phyloP scores from a whole-genome alignment of 2,888 invertebrate species.

The Meteorus cinctellus region DNA sequence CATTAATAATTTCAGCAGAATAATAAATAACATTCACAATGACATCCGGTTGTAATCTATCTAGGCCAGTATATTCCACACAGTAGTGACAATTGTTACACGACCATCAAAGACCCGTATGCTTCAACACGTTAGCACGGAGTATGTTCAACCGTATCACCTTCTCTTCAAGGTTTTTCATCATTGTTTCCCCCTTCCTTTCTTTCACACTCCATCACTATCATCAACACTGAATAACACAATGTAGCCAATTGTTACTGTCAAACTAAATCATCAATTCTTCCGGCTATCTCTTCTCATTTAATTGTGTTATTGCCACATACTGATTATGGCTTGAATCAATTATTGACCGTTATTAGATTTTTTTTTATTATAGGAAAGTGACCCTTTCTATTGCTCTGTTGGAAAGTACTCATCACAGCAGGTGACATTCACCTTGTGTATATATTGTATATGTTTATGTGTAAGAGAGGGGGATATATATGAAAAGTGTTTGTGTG shows the following conservation, averaged over 20 bases:
- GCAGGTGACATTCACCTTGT: slow-evolving; percentile 33
- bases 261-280: not conserved
- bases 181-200: slow-evolving; percentile 44
- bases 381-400: slow-evolving; percentile 32
- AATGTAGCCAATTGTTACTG: not conserved
- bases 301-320: not conserved
- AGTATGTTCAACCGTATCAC: slow-evolving; percentile 58
- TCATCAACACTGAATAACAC: not conserved
- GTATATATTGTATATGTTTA: not conserved
- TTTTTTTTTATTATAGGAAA: slow-evolving; percentile 65
- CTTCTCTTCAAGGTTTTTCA: slow-evolving; percentile 65
- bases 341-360: slow-evolving; percentile 67
- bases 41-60: slow-evolving; percentile 59
- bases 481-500: too few species aligned
- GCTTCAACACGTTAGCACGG: slow-evolving; percentile 34
- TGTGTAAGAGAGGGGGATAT: slow-evolving; percentile 52
- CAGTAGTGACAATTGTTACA: slow-evolving; percentile 41
- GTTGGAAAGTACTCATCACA: slow-evolving; percentile 28
- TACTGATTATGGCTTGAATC: slow-evolving; percentile 21
- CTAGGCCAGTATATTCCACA: slow-evolving; percentile 56
- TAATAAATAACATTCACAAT: not conserved
- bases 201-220: slow-evolving; percentile 48
- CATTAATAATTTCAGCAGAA: not conserved
- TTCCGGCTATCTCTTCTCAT: not conserved
- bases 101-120: slow-evolving; percentile 69